Percentiles rank a stretch among this genome's conserved stretches.
These are phyloP conservation scores for Zosterops borbonicus DNA, from an alignment of 2,113 vertebrate species.

Conservation along the genomic window DNA sequence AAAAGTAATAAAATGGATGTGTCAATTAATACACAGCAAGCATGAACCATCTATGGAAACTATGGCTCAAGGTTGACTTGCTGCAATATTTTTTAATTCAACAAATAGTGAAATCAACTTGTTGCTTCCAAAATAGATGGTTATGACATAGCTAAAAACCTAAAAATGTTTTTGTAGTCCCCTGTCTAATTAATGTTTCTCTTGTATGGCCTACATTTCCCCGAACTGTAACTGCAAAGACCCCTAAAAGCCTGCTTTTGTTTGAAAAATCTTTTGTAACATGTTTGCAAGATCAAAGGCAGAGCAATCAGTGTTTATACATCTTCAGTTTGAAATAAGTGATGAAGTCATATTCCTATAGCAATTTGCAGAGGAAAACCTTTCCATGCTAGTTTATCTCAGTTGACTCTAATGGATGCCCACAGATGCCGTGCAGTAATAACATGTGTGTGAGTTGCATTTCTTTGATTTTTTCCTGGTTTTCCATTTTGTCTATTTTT, in stretches of 20 bases:
- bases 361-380: background rate
- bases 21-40: slow-evolving; percentile 34
- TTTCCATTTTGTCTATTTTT: background rate
- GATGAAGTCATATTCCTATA: background rate
- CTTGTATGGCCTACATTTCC: slow-evolving; percentile 33
- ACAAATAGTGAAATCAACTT: slow-evolving; percentile 66
- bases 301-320: background rate
- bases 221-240: background rate
- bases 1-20: slow-evolving; percentile 46
- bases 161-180: slow-evolving; percentile 60
- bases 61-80: slow-evolving; percentile 49
- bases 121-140: slow-evolving; percentile 58
- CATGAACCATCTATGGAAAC: slow-evolving; percentile 65
- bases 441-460: background rate
- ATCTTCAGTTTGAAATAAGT: background rate
- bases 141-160: slow-evolving; percentile 63
- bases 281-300: slow-evolving; percentile 18
- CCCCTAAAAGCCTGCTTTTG: background rate
- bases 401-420: slow-evolving; percentile 26
- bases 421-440: background rate
- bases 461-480: background rate
- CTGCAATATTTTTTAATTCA: slow-evolving; percentile 68
- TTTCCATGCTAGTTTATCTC: background rate
- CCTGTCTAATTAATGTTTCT: slow-evolving; percentile 58
- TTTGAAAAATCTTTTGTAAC: background rate